Percentiles rank a stretch among this genome's conserved stretches.
phyloP scores from a whole-genome alignment of 2,888 invertebrate species.

The Listrodromus nycthemerus region DNA sequence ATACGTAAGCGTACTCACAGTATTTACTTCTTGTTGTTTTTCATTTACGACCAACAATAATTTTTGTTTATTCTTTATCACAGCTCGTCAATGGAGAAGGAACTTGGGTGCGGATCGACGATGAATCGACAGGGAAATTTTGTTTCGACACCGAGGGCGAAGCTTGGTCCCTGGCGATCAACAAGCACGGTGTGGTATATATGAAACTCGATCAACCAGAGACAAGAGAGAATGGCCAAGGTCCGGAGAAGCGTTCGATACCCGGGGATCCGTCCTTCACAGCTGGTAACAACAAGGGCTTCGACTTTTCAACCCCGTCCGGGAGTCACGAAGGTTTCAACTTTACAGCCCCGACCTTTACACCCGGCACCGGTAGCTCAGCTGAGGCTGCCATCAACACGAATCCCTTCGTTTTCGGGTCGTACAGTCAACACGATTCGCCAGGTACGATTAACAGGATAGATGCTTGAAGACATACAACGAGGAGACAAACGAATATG shows the following conservation, averaged over 20 bases:
- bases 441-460: conserved; percentile 70
- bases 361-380: conserved; percentile 73
- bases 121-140: conserved; percentile 87
- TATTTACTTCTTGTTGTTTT: neutral
- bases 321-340: conserved; percentile 79
- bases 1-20: conserved; percentile 85
- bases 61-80: conserved; percentile 53
- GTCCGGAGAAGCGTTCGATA: conserved; percentile 73
- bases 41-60: neutral
- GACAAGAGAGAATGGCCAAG: conserved; percentile 80
- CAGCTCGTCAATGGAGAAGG: conserved; percentile 87
- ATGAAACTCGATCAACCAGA: conserved; percentile 86
- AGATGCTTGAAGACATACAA: neutral
- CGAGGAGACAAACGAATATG: conserved; percentile 24
- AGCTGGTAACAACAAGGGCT: conserved; percentile 85
- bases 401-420: conserved; percentile 84
- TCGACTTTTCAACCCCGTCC: conserved; percentile 86
- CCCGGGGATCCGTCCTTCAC: conserved; percentile 76
- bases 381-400: conserved; percentile 77
- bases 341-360: conserved; percentile 77
- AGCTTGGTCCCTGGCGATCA: conserved; percentile 90
- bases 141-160: conserved; percentile 89
- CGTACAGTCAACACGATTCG: conserved; percentile 79
- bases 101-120: conserved; percentile 88
- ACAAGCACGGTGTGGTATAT: conserved; percentile 88